These are phyloP conservation scores for Gobionotothen gibberifrons DNA, from an alignment of 2,797 vertebrate species.

Conservation along the genomic window DNA sequence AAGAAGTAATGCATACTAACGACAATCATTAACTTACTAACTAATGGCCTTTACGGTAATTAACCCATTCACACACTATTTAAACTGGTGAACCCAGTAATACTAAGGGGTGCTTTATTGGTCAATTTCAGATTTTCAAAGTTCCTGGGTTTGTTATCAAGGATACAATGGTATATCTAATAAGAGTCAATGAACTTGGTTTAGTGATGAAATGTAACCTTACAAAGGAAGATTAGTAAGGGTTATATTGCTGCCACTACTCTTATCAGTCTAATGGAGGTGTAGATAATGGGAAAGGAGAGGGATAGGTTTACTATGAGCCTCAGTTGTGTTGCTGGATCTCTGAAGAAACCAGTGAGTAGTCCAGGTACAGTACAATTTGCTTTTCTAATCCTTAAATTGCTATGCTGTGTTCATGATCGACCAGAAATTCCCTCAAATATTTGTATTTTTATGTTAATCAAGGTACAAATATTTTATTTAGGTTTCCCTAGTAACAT, in stretches of 20 bases:
- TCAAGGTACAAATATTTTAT: background rate
- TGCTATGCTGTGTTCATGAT: background rate
- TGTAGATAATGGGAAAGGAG: slow-evolving; percentile 66
- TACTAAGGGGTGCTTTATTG: background rate
- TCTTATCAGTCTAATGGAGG: slow-evolving; percentile 75
- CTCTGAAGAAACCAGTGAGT: slow-evolving; percentile 16
- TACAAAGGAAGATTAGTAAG: background rate
- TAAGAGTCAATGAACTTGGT: background rate
- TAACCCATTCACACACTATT: slow-evolving; percentile 52
- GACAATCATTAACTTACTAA: slow-evolving; percentile 1
- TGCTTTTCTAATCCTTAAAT: background rate
- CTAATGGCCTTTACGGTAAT: slow-evolving; percentile 58
- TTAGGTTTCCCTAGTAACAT: background rate
- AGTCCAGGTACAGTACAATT: slow-evolving; percentile 44
- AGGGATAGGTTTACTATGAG: slow-evolving; percentile 48
- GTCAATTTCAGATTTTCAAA: background rate
- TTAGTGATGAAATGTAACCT: slow-evolving; percentile 19
- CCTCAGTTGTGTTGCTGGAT: slow-evolving; percentile 27
- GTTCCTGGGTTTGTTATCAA: background rate
- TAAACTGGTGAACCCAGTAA: slow-evolving; percentile 20
- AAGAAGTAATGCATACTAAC: background rate
- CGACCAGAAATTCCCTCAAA: background rate
- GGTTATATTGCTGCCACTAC: slow-evolving; percentile 30
- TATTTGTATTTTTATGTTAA: background rate
- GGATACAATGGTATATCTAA: background rate